A percentile compares a stretch with the other conserved stretches of the same genome.
Evolutionary conservation across 2,888 invertebrate species (phyloP).

Genomic region (Anoncus sp.): DNA sequence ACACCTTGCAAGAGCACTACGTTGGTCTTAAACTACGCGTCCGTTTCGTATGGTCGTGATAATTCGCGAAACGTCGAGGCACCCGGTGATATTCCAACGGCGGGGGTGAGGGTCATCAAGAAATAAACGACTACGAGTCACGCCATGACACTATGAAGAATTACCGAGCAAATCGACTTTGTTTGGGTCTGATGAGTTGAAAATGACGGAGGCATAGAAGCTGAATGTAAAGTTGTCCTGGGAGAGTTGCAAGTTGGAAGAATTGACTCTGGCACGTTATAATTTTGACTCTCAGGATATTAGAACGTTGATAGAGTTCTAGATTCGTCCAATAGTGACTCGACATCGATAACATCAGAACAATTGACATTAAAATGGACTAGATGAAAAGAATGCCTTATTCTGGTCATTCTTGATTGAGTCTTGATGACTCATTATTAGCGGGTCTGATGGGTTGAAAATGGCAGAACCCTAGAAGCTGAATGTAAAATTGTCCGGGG

Average conservation of each 20-base stretch:
- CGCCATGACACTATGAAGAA: constrained; percentile 24
- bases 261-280: neutral
- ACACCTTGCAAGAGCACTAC: constrained; percentile 56
- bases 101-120: constrained; percentile 24
- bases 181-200: neutral
- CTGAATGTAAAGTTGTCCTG: neutral
- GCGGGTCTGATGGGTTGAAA: too few species aligned
- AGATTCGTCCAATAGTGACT: too few species aligned
- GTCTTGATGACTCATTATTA: too few species aligned
- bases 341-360: too few species aligned
- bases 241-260: neutral
- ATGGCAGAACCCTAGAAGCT: too few species aligned
- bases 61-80: constrained; percentile 36
- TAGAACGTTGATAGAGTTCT: too few species aligned
- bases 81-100: too few species aligned
- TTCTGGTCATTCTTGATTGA: too few species aligned
- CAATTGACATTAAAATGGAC: too few species aligned
- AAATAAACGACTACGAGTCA: constrained; percentile 23
- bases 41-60: constrained; percentile 31
- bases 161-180: constrained; percentile 2
- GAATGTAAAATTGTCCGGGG: too few species aligned
- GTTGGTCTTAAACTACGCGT: too few species aligned
- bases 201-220: neutral
- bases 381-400: too few species aligned
- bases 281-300: neutral